Evolutionary conservation across 2,797 vertebrate genomes (phyloP), one percentile per base, ranked within the genome.

Genomic region (Melanotaenia pygmaea): DNA sequence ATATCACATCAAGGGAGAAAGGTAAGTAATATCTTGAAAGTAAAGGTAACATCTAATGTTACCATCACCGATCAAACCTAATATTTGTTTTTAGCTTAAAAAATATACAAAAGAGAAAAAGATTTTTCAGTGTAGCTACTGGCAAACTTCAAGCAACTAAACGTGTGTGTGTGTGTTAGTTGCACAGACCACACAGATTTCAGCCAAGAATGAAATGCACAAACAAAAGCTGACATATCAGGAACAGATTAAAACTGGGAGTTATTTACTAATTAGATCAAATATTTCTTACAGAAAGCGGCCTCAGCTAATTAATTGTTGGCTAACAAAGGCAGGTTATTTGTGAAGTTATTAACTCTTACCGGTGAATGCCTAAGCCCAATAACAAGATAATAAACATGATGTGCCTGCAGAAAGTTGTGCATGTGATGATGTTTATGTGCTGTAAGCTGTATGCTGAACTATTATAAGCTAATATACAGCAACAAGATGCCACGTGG

Each of bases 211-310:
- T 66, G 74, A 83, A 81, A 75, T 20, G 32, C 82, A 62, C 65
- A 76, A 72, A 80, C 76, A 56, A 18, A 58, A 81, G 69, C 67
- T 76, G 75, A 78, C 80, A 82, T 20, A 71, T 58, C 14, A 69
- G 63, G 65, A 72, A 62, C 64, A 61, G 24, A 37, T 37, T 64
- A 64, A 81, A 67, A 71, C 78, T 76, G 77, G 67, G 79, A 83
- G 62, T 83, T 71, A 72, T 73, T 74, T 62, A 59, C 79, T 86
- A 88, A 89, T 89, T 88, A 76, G 45, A 84, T 80, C 70, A 85
- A 83, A 85, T 72, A 83, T 74, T 81, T 82, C 64, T 76, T 79
- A 78, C 30, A 38, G 63, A 47, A 43, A 50, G 64, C 4, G 14
- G 74, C 53, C 30, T 26, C 18, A 50, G 47, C n/a, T 50, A 50